Evolutionary conservation across 2,797 vertebrate genomes (phyloP).

Genomic region (Diplodus sargus): DNA sequence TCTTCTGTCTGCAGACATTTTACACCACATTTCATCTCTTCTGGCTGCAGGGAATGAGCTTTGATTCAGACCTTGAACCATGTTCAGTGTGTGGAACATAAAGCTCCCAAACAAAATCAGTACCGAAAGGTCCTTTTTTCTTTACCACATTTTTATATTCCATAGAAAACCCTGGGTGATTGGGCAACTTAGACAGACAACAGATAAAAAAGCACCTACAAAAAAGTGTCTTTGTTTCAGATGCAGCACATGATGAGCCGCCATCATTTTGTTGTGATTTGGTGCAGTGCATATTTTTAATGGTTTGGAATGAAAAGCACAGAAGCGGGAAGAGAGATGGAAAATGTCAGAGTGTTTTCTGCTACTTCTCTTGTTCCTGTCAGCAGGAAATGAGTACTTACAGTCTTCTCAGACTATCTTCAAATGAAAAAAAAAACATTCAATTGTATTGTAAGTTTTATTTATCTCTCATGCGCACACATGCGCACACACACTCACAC

Average conservation of each 20-base stretch:
- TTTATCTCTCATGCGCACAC: no score
- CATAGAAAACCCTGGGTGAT: no score
- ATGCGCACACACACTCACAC: not conserved
- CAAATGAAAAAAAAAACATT: not conserved
- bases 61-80: not conserved
- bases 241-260: not conserved
- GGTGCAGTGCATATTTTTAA: not conserved
- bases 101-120: not conserved
- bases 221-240: not conserved
- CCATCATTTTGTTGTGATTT: slow-evolving; percentile 2
- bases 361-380: not conserved
- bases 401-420: not conserved
- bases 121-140: not conserved
- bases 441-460: not conserved
- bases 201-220: not conserved
- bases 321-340: not conserved
- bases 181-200: not conserved
- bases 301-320: not conserved
- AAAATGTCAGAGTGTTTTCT: not conserved
- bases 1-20: slow-evolving; percentile 1
- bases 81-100: not conserved
- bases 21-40: not conserved
- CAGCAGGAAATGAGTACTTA: not conserved
- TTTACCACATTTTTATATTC: not conserved
- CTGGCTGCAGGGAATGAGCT: not conserved